Evolutionary conservation across 1,140 invertebrate species (phyloP).

Genomic region (Lucilia sericata): DNA sequence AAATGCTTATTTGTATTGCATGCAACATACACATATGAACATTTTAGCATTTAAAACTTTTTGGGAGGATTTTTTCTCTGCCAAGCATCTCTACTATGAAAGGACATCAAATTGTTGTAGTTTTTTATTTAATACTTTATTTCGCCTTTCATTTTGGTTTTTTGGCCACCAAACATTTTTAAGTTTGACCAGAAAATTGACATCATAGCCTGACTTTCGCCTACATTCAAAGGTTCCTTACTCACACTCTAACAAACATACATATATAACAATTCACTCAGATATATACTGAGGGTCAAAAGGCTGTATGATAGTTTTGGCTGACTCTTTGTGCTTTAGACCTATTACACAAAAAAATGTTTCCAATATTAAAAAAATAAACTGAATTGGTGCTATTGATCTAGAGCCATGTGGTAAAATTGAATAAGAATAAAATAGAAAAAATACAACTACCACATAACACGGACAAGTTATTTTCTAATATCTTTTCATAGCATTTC

Average conservation of each 20-base stretch:
- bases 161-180: neutral
- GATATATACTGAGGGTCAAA: neutral
- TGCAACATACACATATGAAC: neutral
- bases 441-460: constrained; percentile 24
- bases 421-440: constrained; percentile 12
- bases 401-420: constrained; percentile 37
- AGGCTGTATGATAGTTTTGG: constrained; percentile 7
- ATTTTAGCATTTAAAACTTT: neutral
- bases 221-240: neutral
- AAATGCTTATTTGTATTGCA: neutral
- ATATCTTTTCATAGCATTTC: constrained; percentile 9
- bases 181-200: constrained; percentile 4
- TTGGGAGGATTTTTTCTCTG: neutral
- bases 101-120: neutral
- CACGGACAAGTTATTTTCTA: constrained; percentile 35
- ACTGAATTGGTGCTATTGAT: constrained; percentile 5
- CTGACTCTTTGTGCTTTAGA: neutral
- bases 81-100: neutral
- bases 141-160: neutral
- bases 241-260: too few relatives aligned
- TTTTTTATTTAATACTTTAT: neutral
- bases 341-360: neutral
- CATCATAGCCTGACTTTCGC: neutral
- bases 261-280: too few relatives aligned
- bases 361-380: neutral